phyloP scores from a whole-genome alignment of 2,113 vertebrate genomes.

The Anthoscopus minutus region DNA sequence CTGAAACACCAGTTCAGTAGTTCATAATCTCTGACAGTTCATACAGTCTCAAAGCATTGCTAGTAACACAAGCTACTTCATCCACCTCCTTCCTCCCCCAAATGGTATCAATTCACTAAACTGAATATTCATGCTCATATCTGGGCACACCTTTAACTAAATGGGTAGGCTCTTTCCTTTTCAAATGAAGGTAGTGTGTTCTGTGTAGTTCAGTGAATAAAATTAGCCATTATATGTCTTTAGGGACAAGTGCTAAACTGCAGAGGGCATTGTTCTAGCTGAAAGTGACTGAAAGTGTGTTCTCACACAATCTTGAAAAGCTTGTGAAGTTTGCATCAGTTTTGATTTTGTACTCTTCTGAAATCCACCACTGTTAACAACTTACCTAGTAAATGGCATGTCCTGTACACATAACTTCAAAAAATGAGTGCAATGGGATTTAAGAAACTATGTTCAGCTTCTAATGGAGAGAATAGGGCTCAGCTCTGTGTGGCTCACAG shows the following conservation, averaged over 20 bases:
- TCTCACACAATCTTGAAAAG: background rate
- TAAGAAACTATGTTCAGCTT: slow-evolving; percentile 11
- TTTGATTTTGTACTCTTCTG: slow-evolving; percentile 1
- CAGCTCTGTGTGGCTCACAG: background rate
- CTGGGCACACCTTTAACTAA: background rate
- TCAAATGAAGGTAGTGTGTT: background rate
- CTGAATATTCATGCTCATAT: background rate
- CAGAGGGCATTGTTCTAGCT: background rate
- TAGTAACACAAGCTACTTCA: background rate
- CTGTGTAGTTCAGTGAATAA: background rate
- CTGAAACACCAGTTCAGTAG: background rate
- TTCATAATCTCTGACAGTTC: background rate
- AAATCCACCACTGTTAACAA: slow-evolving; percentile 21
- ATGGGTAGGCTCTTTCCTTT: background rate
- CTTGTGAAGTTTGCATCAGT: background rate
- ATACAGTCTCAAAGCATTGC: background rate
- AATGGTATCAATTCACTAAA: background rate
- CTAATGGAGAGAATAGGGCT: background rate
- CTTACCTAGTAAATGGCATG: background rate
- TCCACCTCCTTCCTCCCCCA: background rate
- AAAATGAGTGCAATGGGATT: slow-evolving; percentile 13
- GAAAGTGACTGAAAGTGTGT: background rate
- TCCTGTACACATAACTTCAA: slow-evolving; percentile 19
- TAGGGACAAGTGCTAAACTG: background rate
- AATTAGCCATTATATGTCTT: background rate